These are phyloP conservation scores for Ciconia stormi DNA, from an alignment of 2,113 vertebrate genomes.

Conservation along the genomic window DNA sequence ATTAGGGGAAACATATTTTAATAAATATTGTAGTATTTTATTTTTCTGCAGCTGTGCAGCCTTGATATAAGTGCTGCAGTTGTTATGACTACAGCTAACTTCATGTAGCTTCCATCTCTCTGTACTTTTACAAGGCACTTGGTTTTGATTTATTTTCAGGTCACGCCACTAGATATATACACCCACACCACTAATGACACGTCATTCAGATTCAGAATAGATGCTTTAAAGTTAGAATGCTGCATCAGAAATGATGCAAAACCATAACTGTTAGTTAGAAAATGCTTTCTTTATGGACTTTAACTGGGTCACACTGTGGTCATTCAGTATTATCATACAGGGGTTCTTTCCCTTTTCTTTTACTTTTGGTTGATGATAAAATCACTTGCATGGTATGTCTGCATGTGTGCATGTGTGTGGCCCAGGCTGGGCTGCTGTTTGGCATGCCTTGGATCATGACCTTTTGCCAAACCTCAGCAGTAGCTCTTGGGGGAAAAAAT, in stretches of 20 bases:
- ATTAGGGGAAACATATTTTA: neutral
- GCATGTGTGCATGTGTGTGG: constrained; percentile 45
- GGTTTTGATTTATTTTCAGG: constrained; percentile 65
- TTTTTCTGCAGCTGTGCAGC: neutral
- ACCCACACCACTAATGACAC: constrained; percentile 54
- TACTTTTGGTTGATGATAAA: neutral
- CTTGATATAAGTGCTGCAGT: neutral
- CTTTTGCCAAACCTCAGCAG: constrained; percentile 68
- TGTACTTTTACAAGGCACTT: neutral
- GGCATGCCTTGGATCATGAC: constrained; percentile 6
- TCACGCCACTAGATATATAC: neutral
- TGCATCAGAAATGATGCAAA: constrained; percentile 51
- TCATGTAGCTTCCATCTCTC: neutral
- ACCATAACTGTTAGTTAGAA: constrained; percentile 45
- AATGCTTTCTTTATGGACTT: neutral
- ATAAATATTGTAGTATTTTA: neutral
- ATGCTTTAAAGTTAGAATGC: constrained; percentile 10
- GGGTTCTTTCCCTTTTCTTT: neutral
- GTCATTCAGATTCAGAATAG: constrained; percentile 28
- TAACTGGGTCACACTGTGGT: neutral
- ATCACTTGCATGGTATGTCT: neutral
- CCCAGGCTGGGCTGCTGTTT: constrained; percentile 1
- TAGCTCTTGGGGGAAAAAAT: constrained; percentile 23
- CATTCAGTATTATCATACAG: neutral
- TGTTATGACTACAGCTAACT: neutral